Evolutionary conservation across 2,113 vertebrate genomes (phyloP).

Genomic region (Heterotis niloticus): DNA sequence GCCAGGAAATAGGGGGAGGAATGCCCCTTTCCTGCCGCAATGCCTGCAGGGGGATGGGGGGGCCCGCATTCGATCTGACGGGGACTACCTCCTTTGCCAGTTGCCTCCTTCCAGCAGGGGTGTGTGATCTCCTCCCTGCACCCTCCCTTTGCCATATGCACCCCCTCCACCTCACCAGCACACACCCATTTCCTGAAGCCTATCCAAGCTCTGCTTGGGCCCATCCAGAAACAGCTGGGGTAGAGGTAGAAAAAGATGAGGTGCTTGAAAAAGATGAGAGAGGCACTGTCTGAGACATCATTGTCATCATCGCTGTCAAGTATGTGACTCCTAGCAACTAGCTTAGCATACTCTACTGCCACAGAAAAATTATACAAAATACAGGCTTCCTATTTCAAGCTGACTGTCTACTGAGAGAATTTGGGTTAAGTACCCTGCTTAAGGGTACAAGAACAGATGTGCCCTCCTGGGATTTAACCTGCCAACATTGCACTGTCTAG

Average conservation of each 20-base stretch:
- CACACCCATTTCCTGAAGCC: constrained; percentile 91
- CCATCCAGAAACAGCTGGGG: constrained; percentile 32
- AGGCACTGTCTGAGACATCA: too few species aligned
- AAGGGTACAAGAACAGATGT: too few species aligned
- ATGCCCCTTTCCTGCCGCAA: not conserved
- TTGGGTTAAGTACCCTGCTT: too few species aligned
- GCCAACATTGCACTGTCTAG: too few species aligned
- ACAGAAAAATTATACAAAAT: too few species aligned
- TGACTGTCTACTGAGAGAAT: too few species aligned
- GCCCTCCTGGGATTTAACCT: too few species aligned
- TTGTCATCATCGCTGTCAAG: not conserved
- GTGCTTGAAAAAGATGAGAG: too few species aligned
- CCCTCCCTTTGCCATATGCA: constrained; percentile 86
- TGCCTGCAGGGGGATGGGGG: not conserved
- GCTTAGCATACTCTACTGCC: too few species aligned
- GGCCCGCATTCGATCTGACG: not conserved
- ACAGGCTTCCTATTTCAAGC: too few species aligned
- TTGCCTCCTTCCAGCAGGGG: constrained; percentile 32
- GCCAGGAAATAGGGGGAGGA: not conserved
- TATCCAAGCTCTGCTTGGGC: constrained; percentile 49
- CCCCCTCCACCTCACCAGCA: constrained; percentile 61
- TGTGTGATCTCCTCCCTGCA: constrained; percentile 57
- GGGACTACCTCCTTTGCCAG: constrained; percentile 39
- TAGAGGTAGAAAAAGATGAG: not conserved
- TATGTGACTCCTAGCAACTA: not conserved